Base-by-base conservation (phyloP, 2,113 vertebrate genomes). In the Nothoprocta perdicaria region DNA sequence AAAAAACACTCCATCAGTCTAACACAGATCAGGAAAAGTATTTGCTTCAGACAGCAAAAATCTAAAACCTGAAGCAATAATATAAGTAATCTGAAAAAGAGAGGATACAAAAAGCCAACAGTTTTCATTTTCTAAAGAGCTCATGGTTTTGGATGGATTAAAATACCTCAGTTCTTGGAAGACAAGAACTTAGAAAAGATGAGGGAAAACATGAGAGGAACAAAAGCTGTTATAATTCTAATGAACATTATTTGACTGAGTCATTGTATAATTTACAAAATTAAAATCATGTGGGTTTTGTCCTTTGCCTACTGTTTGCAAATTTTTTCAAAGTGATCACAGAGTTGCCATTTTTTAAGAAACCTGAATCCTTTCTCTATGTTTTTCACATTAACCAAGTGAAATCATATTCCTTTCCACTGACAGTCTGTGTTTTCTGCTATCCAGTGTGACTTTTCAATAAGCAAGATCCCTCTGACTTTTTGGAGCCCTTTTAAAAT, bases 251-350 rank as follows among this genome's bases (percentile, higher is more conserved):
- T 78, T 52, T 72, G 27, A 79, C 71, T 75, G 84, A 94, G 41
- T 84, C 40, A 86, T 75, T 75, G 61, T 84, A 57, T 66, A 81
- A 86, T 90, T 95, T 80, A 75, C 21, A 86, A 90, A 94, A 93
- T 84, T 60, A 90, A 90, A 88, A 84, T 95, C 73, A 61, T 81
- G 31, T 88, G 88, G 65, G 11, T 68, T 77, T 86, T 88, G 9
- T 79, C 43, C 29, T 88, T 86, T 90, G 40, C 40, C 10, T 68
- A 78, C 35, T 43, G 5, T 84, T 80, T 48, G 38, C 72, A 80
- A 43, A 1, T 50, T 62, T 84, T 87, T 89, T 72, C 38, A 33
- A 40, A 58, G 35, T 21, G 35, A 62, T 87, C 29, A 53, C 10
- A 68, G 31, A 67, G 15, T 77, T 93, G 45, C 35, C 14, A 61